Percentiles rank a stretch among this genome's conserved stretches.
Conservation (phyloP, 30 jellyfish, hydroid and myxozoan species). For the Turritopsis dohrnii region DNA sequence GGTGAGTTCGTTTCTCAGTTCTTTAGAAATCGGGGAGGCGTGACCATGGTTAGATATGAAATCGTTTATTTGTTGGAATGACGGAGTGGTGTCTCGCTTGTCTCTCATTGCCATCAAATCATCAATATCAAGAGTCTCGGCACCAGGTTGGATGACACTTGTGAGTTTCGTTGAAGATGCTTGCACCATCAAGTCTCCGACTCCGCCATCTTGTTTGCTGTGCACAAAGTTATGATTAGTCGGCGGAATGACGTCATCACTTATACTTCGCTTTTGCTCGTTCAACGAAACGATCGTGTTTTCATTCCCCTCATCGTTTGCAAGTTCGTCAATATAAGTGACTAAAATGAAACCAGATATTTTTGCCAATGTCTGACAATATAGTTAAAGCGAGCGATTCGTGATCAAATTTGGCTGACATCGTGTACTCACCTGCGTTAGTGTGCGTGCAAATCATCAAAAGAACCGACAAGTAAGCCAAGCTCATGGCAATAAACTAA, state of each 20-base stretch:
- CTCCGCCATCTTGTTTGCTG: not conserved
- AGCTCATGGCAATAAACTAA: constrained; percentile 14
- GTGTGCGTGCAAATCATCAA: not conserved
- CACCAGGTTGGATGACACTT: not conserved
- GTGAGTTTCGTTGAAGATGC: not conserved
- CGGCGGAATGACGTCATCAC: constrained; percentile 24
- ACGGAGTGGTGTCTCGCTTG: constrained; percentile 1
- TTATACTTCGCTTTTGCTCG: constrained; percentile 43
- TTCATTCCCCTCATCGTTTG: constrained; percentile 46
- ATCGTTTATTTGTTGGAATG: constrained; percentile 5
- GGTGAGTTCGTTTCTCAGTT: constrained; percentile 26
- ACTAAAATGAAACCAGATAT: not conserved
- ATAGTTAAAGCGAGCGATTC: not conserved
- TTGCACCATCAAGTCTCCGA: not conserved
- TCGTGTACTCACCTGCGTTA: not conserved
- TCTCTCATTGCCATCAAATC: constrained; percentile 13
- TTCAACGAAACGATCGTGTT: constrained; percentile 35
- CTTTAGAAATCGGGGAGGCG: constrained; percentile 1
- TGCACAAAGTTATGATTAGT: not conserved
- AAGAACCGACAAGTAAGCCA: not conserved
- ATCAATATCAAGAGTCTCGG: not conserved
- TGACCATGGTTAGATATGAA: not conserved
- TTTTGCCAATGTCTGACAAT: constrained; percentile 14
- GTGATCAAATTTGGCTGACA: not conserved
- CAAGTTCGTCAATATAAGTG: not conserved